Base-by-base conservation (phyloP, 2,113 vertebrate species). In the Sterna hirundo region DNA sequence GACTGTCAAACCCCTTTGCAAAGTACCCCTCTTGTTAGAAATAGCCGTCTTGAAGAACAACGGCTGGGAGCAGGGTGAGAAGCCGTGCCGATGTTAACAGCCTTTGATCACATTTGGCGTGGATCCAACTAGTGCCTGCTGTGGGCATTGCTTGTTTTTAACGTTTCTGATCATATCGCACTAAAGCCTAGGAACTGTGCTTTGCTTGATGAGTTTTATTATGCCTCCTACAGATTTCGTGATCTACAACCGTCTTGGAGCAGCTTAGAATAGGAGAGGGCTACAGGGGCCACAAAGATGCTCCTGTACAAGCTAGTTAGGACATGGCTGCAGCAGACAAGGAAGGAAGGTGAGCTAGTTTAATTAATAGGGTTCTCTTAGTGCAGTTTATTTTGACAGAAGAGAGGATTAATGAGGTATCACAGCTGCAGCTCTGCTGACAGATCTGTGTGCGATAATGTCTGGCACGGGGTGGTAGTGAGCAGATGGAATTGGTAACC, bases 371-470 rank as follows among this genome's bases (percentile, higher is more conserved):
- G 32, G 72, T 38, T 86, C 88, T 88, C n/a, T 38, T 57, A 38
- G 52, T 7, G 88, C 54, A 51, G 51, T 81, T 92, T 34, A 61
- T 90, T 94, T 62, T 46, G 91, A 62, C 80, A 89, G 91, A 71
- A 25, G 55, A 91, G 80, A 92, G 80, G 88, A 95, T 93, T 96
- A 95, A 94, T 91, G 91, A 89, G 84, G 21, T 68, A 61, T 89
- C 89, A 2, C 72, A 93, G 89, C 91, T 95, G 86, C 88, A 88
- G 72, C 72, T 85, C 91, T 71, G 70, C 57, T 93, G 93, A 64
- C 86, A 86, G 94, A 42, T 68, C 83, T 78, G 64, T 51, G 57
- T 74, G 78, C 47, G 78, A 75, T 36, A 13, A 40, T 29, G 66
- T 52, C 77, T 89, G 91, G 84, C 74, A 83, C 2, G 4, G 44